Evolutionary conservation across 1,140 invertebrate species (phyloP).

Genomic region (Thrips palmi): DNA sequence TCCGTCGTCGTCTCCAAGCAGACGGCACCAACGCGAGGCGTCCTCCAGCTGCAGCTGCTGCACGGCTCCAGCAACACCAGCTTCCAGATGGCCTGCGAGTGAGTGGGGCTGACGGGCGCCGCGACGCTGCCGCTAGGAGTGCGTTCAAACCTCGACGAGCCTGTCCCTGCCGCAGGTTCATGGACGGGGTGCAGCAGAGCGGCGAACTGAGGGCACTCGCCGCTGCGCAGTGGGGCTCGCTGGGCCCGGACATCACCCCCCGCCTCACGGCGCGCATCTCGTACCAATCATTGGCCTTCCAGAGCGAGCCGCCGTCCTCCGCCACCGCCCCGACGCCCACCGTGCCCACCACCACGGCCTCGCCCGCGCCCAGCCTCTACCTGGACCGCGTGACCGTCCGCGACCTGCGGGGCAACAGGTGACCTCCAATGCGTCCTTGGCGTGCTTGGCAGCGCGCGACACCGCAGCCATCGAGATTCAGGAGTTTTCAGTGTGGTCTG

Average conservation of each 20-base stretch:
- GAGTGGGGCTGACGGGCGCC: conserved; percentile 13
- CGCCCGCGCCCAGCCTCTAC: too few species aligned
- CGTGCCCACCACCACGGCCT: too few species aligned
- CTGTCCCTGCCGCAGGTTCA: conserved; percentile 7
- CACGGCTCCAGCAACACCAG: conserved; percentile 19
- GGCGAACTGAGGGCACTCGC: conserved; percentile 7
- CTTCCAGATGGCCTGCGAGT: conserved; percentile 25
- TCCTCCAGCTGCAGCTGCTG: conserved; percentile 21
- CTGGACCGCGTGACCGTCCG: conserved; percentile 9
- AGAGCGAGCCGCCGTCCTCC: conserved; percentile 1
- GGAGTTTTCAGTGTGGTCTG: background rate
- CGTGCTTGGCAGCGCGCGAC: background rate
- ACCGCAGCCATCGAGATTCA: background rate
- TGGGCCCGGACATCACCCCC: conserved; percentile 6
- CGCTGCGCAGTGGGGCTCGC: conserved; percentile 12
- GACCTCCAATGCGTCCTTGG: conserved; percentile 1
- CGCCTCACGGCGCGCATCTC: conserved; percentile 5
- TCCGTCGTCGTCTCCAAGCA: conserved; percentile 21
- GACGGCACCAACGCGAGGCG: conserved; percentile 21
- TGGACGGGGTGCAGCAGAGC: conserved; percentile 10
- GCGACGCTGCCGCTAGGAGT: background rate
- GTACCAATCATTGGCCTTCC: conserved; percentile 7
- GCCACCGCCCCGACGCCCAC: too few species aligned
- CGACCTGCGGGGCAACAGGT: conserved; percentile 12
- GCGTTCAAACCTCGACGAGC: background rate